These are phyloP conservation scores for Monoplex corrugatus DNA, from an alignment of 2,888 invertebrate genomes.

Conservation along the genomic window DNA sequence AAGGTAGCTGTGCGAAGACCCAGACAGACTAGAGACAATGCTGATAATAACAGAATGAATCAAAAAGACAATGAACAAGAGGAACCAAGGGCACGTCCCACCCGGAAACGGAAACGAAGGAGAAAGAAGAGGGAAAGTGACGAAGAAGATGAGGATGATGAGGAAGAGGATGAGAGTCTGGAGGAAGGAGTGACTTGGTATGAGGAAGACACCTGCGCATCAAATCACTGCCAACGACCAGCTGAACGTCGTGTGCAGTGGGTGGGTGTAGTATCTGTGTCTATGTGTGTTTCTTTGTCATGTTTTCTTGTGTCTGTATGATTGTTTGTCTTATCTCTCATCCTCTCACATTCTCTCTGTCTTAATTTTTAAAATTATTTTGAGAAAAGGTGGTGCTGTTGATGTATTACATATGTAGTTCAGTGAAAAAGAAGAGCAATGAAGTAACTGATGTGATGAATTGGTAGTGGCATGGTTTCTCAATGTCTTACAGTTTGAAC, in stretches of 20 bases:
- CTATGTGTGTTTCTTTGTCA: not conserved
- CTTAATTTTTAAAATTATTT: too few relatives aligned
- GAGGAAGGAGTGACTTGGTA: conserved; percentile 71
- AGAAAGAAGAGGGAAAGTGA: conserved; percentile 17
- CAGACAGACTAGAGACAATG: not conserved
- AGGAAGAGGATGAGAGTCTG: conserved; percentile 56
- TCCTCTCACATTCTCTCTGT: too few relatives aligned
- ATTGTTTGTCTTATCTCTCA: too few relatives aligned
- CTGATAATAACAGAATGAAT: not conserved
- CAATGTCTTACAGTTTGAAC: too few relatives aligned
- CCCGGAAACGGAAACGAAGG: not conserved
- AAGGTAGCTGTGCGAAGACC: conserved; percentile 32
- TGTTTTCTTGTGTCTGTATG: not conserved
- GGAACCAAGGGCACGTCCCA: not conserved
- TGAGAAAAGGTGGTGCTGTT: too few relatives aligned
- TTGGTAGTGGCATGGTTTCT: too few relatives aligned
- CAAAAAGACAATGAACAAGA: conserved; percentile 31
- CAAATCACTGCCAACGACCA: conserved; percentile 67
- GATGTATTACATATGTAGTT: too few relatives aligned
- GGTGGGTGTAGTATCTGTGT: conserved; percentile 59
- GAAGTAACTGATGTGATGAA: too few relatives aligned
- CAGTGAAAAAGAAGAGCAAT: too few relatives aligned
- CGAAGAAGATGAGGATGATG: conserved; percentile 30
- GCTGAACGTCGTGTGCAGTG: conserved; percentile 66
- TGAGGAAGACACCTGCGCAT: conserved; percentile 70